These are phyloP conservation scores for Orius insidiosus DNA, from an alignment of 1,140 invertebrate genomes.

Conservation along the genomic window DNA sequence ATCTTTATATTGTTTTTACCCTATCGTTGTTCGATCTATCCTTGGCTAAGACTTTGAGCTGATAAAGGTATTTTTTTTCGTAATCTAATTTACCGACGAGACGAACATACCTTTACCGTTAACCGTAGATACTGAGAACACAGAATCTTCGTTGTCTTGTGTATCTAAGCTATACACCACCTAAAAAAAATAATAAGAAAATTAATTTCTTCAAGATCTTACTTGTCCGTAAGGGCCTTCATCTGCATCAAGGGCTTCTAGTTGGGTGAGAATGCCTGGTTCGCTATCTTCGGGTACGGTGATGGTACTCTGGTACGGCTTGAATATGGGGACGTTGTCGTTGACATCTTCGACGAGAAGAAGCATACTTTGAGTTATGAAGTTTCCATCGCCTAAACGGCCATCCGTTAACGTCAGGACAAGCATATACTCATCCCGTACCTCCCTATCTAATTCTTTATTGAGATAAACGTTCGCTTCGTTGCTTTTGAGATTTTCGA, in stretches of 20 bases:
- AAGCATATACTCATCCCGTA: constrained; percentile 70
- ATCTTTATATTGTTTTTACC: constrained; percentile 26
- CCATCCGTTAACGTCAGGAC: constrained; percentile 80
- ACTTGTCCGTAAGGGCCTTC: constrained; percentile 84
- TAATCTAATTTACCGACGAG: constrained; percentile 66
- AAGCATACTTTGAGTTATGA: constrained; percentile 74
- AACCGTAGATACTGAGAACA: constrained; percentile 64
- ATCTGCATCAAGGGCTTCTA: constrained; percentile 76
- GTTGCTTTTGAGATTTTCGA: constrained; percentile 58
- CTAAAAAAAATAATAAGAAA: constrained; percentile 19
- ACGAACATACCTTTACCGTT: constrained; percentile 70
- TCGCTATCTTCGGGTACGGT: constrained; percentile 59
- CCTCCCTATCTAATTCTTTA: constrained; percentile 79
- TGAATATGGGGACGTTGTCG: constrained; percentile 76
- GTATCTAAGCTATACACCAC: constrained; percentile 44
- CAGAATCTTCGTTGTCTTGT: constrained; percentile 50
- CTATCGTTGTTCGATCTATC: constrained; percentile 66
- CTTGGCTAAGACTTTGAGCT: constrained; percentile 64
- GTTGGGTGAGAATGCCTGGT: constrained; percentile 52
- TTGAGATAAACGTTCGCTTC: constrained; percentile 76
- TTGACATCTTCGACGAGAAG: constrained; percentile 82
- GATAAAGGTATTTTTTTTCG: constrained; percentile 73
- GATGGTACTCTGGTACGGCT: constrained; percentile 64
- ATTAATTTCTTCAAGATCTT: constrained; percentile 2
- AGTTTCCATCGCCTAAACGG: constrained; percentile 68